Evolutionary conservation across 2,797 vertebrate species (phyloP), one percentile per base, ranked within the genome.

Genomic region (Tamandua tetradactyla): DNA sequence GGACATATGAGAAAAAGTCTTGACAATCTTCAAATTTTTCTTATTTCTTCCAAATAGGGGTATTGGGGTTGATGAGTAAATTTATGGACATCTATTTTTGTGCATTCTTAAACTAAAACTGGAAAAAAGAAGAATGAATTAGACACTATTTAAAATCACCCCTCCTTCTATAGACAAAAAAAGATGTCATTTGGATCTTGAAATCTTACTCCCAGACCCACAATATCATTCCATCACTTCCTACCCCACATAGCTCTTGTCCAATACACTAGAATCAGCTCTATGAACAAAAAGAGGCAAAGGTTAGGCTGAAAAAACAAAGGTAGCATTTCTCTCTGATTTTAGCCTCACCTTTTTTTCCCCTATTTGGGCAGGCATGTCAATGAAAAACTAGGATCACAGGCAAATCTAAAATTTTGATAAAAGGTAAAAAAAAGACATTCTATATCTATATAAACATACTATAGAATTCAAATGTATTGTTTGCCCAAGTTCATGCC

Each of bases 351-450:
- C 20, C 49, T 66, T 49, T 49, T 22, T 22, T 37, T 80, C 85
- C 75, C 87, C 35, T 40, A 35, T 37, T 44, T 83, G 37, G 87
- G 4, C 27, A 74, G 22, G 2, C 6, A 57, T 7, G 75, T 91
- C 32, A 86, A 71, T 78, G 59, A 81, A 90, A 87, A 87, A 32
- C 27, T 25, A n/a, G 15, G 52, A 84, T 62, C 7, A 71, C 7
- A 85, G 2, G n/a, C 8, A 96, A 94, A 85, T 30, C 37, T 37
- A 74, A 79, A 20, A 11, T 71, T 93, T 89, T 81, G 86, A 69
- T 59, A 35, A 17, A 76, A 55, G 11, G 15, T 66, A 92, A n/a
- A 47, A n/a, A 47, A 52, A 22, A 49, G 2, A 42, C 1, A 85
- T 94, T 52, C 7, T 61, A 27, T 82, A 32, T 55, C 23, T 72